Evolutionary conservation across 2,797 vertebrate genomes (phyloP).

Genomic region (Macropodus opercularis): DNA sequence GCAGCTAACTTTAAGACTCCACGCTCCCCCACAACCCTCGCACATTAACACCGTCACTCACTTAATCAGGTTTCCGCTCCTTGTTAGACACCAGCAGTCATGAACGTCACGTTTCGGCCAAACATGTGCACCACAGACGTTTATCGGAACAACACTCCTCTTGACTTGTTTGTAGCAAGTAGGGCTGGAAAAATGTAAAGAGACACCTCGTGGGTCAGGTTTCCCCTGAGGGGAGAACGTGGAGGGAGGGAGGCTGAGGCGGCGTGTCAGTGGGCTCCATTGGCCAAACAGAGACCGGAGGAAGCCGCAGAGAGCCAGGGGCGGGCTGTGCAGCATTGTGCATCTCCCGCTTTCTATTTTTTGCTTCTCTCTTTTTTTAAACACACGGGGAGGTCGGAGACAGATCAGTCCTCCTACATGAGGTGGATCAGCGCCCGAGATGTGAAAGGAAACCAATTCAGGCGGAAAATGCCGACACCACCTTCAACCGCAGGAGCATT

Average conservation of each 20-base stretch:
- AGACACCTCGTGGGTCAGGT: constrained; percentile 75
- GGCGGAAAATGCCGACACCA: constrained; percentile 14
- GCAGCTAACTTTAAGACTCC: constrained; percentile 70
- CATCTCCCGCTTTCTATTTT: constrained; percentile 61
- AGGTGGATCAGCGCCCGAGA: constrained; percentile 5
- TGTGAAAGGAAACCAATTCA: background rate
- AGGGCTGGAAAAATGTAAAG: constrained; percentile 70
- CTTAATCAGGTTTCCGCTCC: constrained; percentile 59
- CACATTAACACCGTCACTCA: constrained; percentile 57
- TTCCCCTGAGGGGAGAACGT: constrained; percentile 58
- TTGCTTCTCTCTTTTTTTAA: constrained; percentile 29
- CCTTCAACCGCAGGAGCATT: constrained; percentile 2
- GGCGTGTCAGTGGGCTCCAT: constrained; percentile 58
- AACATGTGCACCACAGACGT: constrained; percentile 52
- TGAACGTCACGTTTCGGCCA: constrained; percentile 30
- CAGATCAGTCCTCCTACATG: constrained; percentile 28
- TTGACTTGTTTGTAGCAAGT: constrained; percentile 60
- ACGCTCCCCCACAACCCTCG: constrained; percentile 11
- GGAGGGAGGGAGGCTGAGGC: constrained; percentile 37
- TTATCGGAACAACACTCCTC: constrained; percentile 45
- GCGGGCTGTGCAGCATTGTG: constrained; percentile 42
- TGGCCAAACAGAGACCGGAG: constrained; percentile 63
- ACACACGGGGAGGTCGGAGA: constrained; percentile 59
- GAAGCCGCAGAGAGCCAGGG: constrained; percentile 29
- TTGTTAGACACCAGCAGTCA: constrained; percentile 35